These are phyloP conservation scores for Himalopsyche japonica DNA, from an alignment of 2,888 invertebrate genomes.

Conservation along the genomic window DNA sequence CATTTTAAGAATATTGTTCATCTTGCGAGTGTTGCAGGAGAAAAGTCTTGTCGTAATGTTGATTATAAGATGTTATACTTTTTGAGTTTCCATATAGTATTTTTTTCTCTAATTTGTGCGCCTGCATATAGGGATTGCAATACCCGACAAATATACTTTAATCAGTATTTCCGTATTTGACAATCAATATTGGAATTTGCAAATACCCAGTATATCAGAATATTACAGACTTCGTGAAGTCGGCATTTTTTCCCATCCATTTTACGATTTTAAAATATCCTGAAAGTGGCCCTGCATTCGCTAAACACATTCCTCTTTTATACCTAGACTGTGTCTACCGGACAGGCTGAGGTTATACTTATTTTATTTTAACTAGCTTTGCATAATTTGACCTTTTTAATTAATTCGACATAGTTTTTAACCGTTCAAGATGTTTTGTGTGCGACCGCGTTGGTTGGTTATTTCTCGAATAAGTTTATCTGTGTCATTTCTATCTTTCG, in stretches of 20 bases:
- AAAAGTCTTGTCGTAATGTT: too few relatives aligned
- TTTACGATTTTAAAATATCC: neutral
- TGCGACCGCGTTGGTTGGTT: neutral
- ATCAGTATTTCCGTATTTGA: too few relatives aligned
- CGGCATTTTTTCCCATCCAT: neutral
- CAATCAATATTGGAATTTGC: too few relatives aligned
- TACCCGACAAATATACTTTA: too few relatives aligned
- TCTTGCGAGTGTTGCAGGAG: too few relatives aligned
- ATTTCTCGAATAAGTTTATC: neutral
- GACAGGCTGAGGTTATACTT: neutral
- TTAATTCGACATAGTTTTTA: slow-evolving; percentile 24
- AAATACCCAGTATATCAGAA: too few relatives aligned
- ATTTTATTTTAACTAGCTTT: neutral
- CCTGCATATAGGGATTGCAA: too few relatives aligned
- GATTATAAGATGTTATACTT: too few relatives aligned
- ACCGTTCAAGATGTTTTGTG: slow-evolving; percentile 1
- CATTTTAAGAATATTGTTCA: too few relatives aligned
- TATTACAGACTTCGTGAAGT: too few relatives aligned
- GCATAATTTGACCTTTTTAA: slow-evolving; percentile 25
- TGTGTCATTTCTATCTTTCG: neutral
- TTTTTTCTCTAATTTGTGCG: too few relatives aligned
- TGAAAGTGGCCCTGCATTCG: neutral
- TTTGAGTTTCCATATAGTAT: too few relatives aligned
- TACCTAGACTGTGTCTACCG: neutral
- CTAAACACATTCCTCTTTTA: neutral